These are phyloP conservation scores for Madoqua kirkii DNA, from an alignment of 2,113 vertebrate species.

Conservation along the genomic window DNA sequence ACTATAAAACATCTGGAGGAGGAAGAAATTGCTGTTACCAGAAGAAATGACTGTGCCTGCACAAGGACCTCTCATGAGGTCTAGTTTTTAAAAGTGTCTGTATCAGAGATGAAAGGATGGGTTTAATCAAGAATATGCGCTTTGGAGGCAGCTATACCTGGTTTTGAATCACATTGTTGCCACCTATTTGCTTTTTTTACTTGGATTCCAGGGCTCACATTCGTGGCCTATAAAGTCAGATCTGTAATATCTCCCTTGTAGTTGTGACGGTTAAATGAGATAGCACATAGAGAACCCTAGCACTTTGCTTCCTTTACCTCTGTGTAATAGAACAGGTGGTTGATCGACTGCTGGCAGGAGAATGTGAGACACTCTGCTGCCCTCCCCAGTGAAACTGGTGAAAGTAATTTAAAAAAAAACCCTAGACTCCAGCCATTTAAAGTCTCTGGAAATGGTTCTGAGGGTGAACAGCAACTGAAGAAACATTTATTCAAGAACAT, in stretches of 20 bases:
- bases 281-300: background rate
- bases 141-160: background rate
- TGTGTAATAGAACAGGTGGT: background rate
- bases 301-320: background rate
- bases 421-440: background rate
- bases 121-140: background rate
- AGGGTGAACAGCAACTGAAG: background rate
- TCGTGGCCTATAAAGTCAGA: background rate
- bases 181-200: background rate
- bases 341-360: background rate
- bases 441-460: background rate
- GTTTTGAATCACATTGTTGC: background rate
- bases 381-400: background rate
- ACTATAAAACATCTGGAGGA: background rate
- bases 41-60: background rate
- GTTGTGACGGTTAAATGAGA: background rate
- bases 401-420: background rate
- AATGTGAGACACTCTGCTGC: background rate
- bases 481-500: background rate
- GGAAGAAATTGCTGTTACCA: background rate
- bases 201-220: background rate
- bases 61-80: background rate
- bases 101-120: background rate
- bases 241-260: background rate
- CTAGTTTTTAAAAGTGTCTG: background rate